Percentiles rank a stretch among this genome's conserved stretches.
These are phyloP conservation scores for Caloenas nicobarica DNA, from an alignment of 2,113 vertebrate species.

Conservation along the genomic window DNA sequence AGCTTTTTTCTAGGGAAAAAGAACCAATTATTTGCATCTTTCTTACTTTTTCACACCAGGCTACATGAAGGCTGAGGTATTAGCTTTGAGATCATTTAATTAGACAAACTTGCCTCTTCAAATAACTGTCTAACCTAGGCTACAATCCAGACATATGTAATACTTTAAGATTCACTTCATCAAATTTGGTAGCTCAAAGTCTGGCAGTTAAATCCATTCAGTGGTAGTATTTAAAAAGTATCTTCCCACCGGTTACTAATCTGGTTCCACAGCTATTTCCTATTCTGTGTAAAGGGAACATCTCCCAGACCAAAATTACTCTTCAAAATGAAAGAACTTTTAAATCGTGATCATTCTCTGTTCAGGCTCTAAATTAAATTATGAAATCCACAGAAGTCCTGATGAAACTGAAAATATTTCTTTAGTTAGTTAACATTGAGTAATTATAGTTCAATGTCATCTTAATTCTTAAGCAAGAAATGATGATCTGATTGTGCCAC, in stretches of 20 bases:
- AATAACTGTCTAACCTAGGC: background rate
- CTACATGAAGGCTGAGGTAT: background rate
- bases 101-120: background rate
- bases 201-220: background rate
- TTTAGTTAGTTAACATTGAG: background rate
- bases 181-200: background rate
- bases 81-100: background rate
- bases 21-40: background rate
- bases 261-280: background rate
- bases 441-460: constrained; percentile 1
- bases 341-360: background rate
- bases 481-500: background rate
- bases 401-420: constrained; percentile 14
- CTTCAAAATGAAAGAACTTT: background rate
- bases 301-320: background rate
- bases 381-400: background rate
- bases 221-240: background rate
- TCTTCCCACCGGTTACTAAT: background rate
- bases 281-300: background rate
- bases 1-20: background rate
- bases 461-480: background rate
- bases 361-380: background rate
- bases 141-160: background rate
- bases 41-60: background rate
- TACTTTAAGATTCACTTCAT: background rate